phyloP scores from a whole-genome alignment of 2,113 vertebrate genomes.

The Dermatemys mawii region DNA sequence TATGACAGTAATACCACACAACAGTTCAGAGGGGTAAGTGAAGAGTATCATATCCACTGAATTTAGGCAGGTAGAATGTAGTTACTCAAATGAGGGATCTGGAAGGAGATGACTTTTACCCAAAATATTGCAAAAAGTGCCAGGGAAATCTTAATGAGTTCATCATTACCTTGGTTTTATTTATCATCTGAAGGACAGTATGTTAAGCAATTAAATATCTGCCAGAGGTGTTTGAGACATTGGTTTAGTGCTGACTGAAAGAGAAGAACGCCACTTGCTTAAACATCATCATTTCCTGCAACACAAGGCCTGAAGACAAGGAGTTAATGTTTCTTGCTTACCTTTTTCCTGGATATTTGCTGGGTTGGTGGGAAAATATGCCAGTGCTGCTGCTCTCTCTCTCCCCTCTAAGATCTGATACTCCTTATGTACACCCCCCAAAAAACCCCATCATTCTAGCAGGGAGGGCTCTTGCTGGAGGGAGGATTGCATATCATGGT shows the following conservation, averaged over 20 bases:
- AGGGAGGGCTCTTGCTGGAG: background rate
- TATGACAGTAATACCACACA: fast-evolving
- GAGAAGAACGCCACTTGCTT: background rate
- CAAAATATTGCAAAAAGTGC: background rate
- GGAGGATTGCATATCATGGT: background rate
- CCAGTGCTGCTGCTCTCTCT: background rate
- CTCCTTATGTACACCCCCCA: background rate
- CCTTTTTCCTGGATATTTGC: background rate
- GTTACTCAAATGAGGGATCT: background rate
- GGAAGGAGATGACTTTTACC: background rate
- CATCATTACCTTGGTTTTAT: background rate
- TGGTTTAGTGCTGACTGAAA: background rate
- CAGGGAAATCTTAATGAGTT: background rate
- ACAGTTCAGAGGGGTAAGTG: background rate
- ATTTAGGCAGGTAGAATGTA: background rate
- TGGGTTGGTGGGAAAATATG: background rate
- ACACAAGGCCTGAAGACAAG: background rate
- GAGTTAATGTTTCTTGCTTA: background rate
- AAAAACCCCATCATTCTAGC: background rate
- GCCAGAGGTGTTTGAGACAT: fast-evolving
- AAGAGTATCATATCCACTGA: background rate
- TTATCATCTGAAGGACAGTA: background rate
- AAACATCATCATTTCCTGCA: background rate
- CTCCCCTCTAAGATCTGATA: background rate
- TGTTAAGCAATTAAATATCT: background rate